Evolutionary conservation across 2,113 vertebrate species (phyloP), one percentile per base, ranked within the genome.

Genomic region (Argyrosomus japonicus): DNA sequence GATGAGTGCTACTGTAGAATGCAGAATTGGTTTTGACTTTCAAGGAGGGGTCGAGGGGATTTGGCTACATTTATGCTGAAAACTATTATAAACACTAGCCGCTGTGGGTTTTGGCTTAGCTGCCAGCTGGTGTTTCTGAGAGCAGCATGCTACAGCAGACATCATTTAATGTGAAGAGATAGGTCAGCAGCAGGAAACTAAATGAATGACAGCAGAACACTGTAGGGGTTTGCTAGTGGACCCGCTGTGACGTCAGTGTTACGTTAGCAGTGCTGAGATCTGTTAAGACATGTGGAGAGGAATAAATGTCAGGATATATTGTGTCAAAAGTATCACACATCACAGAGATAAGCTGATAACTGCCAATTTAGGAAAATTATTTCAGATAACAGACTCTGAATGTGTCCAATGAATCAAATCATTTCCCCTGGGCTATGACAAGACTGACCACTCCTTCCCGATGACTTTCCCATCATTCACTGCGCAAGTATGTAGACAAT

Each of bases 21-120:
- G 65, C 65, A 82, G 62, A 84, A 80, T 79, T 76, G 53, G 62
- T 68, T 86, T 85, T 84, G 88, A 89, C 81, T 85, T 93, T 84
- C 50, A 73, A 67, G 63, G 60, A 78, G 76, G 51, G 65, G 64
- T 81, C 10, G 8, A 72, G 40, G 67, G 62, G 68, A 81, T 86
- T 81, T 83, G 67, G 77, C 54, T 64, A 77, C 70, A 19, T 71
- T 68, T 70, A 43, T 77, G 61, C 69, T 82, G 50, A 83, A 79
- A 85, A 75, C 75, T 62, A 61, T 32, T 75, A 82, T 85, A 67
- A 79, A 81, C 50, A 78, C 62, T 19, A 58, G 76, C 67, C 71
- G 27, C 56, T 77, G 60, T 67, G 65, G 78, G 32, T 57, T 81
- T 69, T 75, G 58, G 84, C 78, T 86, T 68, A 50, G 62, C 79